Base-by-base conservation (phyloP, 2,797 vertebrate species). In the Crenuchus spilurus region DNA sequence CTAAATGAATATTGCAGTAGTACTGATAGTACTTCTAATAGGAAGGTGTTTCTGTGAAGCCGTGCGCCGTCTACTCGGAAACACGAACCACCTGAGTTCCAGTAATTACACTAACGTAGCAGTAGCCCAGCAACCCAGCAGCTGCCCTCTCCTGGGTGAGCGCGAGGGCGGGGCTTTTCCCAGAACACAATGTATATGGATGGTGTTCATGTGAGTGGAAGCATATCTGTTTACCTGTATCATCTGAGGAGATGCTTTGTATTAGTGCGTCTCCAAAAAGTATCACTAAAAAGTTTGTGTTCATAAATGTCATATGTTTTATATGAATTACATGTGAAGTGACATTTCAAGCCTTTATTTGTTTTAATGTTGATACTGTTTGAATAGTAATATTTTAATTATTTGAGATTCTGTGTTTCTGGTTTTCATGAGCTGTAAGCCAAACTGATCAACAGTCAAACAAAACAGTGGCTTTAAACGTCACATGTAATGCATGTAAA, bases 41-140 rank as follows among this genome's bases (percentile, higher is more conserved):
- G 14, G 33, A 70, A 77, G 75, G 75, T 77, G 75, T 77, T 72
- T 66, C 44, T 77, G 69, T 61, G 46, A 77, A 61, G 54, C 61
- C 8, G 26, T 20, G 61, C 28, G 62, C 55, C 66, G 49, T 77
- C 62, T 49, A 66, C 30, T 22, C 9, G 37, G 74, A 78, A 78
- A 75, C 31, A 79, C 82, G 52, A 82, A 74, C 81, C 87, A 89
- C 84, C 89, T 86, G 87, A 80, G 85, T 82, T 79, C 77, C 55
- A 75, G 58, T 87, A 84, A 88, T 90, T 83, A 85, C 75, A 75
- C 75, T 74, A 73, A 62, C 81, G 78, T 77, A 75, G 74, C 75
- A 76, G 89, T 90, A 84, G 85, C 91, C 78, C 84, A 86, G 89
- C 85, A 88, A 87, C 85, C 62, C 85, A 86, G 75, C 72, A 89